phyloP scores from a whole-genome alignment of 2,797 vertebrate species.

The Characodon lateralis region DNA sequence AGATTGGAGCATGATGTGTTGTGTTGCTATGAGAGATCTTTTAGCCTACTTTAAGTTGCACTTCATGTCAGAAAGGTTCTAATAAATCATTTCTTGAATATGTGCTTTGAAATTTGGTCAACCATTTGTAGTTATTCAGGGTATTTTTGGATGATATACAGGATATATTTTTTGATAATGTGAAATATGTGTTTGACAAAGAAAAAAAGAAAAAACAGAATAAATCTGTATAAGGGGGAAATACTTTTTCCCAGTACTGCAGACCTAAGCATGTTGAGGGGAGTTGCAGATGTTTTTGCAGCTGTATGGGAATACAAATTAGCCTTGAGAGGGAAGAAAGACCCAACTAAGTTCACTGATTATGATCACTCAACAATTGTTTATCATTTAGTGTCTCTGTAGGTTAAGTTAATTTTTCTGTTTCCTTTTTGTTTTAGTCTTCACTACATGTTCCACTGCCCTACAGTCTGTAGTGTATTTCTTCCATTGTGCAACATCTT shows the following conservation, averaged over 20 bases:
- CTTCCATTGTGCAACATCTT: neutral
- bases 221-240: neutral
- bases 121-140: neutral
- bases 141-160: too few relatives aligned
- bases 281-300: neutral
- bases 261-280: neutral
- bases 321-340: neutral
- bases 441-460: neutral
- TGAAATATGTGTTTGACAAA: neutral
- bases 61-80: too few relatives aligned
- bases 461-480: neutral
- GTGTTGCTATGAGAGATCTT: neutral
- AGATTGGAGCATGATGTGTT: neutral
- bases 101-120: neutral
- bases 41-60: too few relatives aligned
- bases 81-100: neutral
- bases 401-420: neutral
- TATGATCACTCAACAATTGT: neutral
- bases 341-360: neutral
- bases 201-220: neutral
- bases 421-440: conserved; percentile 16
- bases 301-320: neutral
- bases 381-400: neutral
- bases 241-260: neutral
- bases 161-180: neutral